phyloP scores from a whole-genome alignment of 2,113 vertebrate species.

The Mustela nigripes region DNA sequence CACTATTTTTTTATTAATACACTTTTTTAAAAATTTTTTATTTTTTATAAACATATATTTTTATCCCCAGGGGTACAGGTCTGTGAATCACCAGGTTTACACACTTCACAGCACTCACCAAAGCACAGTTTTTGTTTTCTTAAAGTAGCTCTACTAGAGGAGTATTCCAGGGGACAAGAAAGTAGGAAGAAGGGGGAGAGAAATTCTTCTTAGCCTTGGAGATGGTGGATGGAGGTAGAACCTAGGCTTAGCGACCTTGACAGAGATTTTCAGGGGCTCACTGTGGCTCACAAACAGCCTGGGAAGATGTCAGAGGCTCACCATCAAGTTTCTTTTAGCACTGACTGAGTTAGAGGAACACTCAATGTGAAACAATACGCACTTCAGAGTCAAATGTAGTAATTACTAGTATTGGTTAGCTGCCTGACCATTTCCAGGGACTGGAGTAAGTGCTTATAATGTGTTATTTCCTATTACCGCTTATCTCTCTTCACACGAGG shows the following conservation, averaged over 20 bases:
- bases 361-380: not conserved
- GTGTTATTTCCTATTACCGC: not conserved
- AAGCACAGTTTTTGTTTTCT: not conserved
- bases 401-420: not conserved
- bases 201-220: not conserved
- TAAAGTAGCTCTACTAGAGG: not conserved
- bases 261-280: not conserved
- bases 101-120: too few species aligned
- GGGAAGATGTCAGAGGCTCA: not conserved
- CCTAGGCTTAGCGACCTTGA: not conserved
- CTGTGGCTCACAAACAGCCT: not conserved
- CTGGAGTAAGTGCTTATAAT: not conserved
- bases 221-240: not conserved
- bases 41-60: too few species aligned
- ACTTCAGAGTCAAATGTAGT: not conserved
- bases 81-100: too few species aligned
- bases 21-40: too few species aligned
- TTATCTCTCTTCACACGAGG: not conserved
- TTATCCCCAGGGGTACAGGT: too few species aligned
- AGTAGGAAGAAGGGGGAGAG: not conserved
- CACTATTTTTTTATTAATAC: too few species aligned
- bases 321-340: not conserved
- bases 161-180: not conserved
- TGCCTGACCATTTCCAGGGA: not conserved
- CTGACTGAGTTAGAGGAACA: not conserved